Base-by-base conservation (phyloP, 1,140 invertebrate species). In the Lepidurus apus region DNA sequence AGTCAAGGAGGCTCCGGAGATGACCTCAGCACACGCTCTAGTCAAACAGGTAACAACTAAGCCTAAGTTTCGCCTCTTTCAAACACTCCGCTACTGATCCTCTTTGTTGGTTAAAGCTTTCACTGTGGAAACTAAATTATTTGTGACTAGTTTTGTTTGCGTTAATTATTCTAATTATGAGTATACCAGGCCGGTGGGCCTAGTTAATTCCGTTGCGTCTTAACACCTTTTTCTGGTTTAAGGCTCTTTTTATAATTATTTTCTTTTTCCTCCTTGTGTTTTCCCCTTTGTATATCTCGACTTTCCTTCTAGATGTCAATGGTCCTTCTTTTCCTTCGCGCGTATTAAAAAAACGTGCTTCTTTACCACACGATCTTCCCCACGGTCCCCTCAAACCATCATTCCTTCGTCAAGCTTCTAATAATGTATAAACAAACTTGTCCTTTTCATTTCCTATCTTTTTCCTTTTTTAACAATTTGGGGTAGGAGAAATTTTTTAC, bases 1-100 rank as follows among this genome's bases (percentile, higher is more conserved):
- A 42, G 26, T 80, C 80, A 80, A 24, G 81, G 80, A 7, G 85
- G 85, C 7, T 85, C 84, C 81, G 86, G 91, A 77, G 93, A 93
- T 80, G 86, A 87, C 79, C 78, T 82, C 42, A 79, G 74, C 80
- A 80, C 74, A 13, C 80, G 80, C 21, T 80, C 80, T 24, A 80
- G 81, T 77, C 79, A 80, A 78, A 77, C 78, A 5, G 78, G 81
- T 65, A 81, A 65, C 21, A n/a, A 21, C 6, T 7, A n/a, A 65
- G 53, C n/a, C 6, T 65, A 0, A 65, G 13, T 34, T 34, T 34
- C 34, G 34, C 34, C 34, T 34, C 34, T 34, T 34, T 34, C 3
- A 34, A 34, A 34, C 34, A 34, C 34, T 34, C 34, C 34, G 34
- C 34, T 34, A 34, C 34, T 34, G 34, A 34, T 34, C 34, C 34